Evolutionary conservation across 2,797 vertebrate species (phyloP).

Genomic region (Leucoraja ocellata): DNA sequence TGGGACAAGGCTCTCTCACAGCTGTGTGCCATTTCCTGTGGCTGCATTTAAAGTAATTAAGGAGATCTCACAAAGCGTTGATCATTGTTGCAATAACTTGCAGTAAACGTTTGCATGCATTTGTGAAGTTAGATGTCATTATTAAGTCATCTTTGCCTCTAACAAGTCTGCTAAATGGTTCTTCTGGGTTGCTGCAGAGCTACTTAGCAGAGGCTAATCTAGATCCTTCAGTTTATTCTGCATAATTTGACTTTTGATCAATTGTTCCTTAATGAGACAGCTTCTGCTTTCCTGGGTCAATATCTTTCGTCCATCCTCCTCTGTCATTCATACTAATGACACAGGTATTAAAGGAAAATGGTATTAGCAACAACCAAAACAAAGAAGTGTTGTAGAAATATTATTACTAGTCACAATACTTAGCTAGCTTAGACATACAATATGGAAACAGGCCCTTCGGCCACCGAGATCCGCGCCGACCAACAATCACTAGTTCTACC

Average conservation of each 20-base stretch:
- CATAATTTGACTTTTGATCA: conserved; percentile 37
- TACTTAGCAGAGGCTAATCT: conserved; percentile 6
- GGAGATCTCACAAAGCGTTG: conserved; percentile 45
- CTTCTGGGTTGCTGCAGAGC: background rate
- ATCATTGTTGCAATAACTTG: conserved; percentile 45
- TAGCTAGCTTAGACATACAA: no score
- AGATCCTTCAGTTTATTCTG: background rate
- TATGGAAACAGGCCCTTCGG: no score
- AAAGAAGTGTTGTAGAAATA: no score
- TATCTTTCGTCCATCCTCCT: background rate
- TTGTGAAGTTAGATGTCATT: conserved; percentile 41
- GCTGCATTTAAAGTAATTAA: conserved; percentile 52
- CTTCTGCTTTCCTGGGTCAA: background rate
- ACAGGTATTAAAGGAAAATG: background rate
- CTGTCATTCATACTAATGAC: conserved; percentile 11
- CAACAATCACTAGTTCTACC: no score
- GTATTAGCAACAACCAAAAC: background rate
- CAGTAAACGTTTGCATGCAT: conserved; percentile 28
- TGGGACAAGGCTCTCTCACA: conserved; percentile 46
- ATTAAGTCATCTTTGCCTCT: conserved; percentile 13
- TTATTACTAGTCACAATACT: no score
- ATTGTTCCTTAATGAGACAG: conserved; percentile 26
- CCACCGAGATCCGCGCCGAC: no score
- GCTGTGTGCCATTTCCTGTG: conserved; percentile 49
- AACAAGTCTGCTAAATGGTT: conserved; percentile 25